A percentile compares a stretch with the other conserved stretches of the same genome.
Evolutionary conservation across 2,797 vertebrate species (phyloP).

Genomic region (Hydrocynus forskahlii): DNA sequence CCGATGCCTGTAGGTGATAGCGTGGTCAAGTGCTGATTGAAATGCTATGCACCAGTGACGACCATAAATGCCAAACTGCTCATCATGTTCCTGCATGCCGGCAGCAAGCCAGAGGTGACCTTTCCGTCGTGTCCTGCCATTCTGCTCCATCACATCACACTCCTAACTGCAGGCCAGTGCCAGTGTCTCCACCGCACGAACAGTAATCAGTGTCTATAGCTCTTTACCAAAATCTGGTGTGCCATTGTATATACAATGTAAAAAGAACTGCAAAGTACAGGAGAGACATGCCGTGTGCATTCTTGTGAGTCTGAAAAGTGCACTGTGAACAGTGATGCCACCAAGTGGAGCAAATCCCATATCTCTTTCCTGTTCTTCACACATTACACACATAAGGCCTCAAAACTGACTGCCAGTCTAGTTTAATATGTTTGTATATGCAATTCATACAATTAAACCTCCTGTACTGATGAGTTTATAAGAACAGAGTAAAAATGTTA

Average conservation of each 20-base stretch:
- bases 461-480: neutral
- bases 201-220: conserved; percentile 5
- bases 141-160: conserved; percentile 53
- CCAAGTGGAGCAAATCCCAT: conserved; percentile 65
- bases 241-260: neutral
- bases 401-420: conserved; percentile 5
- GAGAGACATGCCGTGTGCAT: neutral
- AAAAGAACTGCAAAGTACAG: neutral
- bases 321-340: conserved; percentile 36
- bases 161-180: conserved; percentile 39
- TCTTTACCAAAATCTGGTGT: neutral
- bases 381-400: conserved; percentile 52
- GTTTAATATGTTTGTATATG: neutral
- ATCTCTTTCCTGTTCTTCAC: conserved; percentile 61
- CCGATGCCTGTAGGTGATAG: conserved; percentile 27
- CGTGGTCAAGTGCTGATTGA: conserved; percentile 60
- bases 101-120: conserved; percentile 72
- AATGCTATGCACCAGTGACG: conserved; percentile 60
- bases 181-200: conserved; percentile 44
- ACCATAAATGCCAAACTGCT: conserved; percentile 73
- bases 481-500: neutral
- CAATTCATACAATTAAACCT: neutral
- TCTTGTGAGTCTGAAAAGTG: conserved; percentile 13
- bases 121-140: conserved; percentile 73
- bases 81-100: conserved; percentile 60